Evolutionary conservation across 2,888 invertebrate genomes (phyloP).

Genomic region (Drosophila prolongata): DNA sequence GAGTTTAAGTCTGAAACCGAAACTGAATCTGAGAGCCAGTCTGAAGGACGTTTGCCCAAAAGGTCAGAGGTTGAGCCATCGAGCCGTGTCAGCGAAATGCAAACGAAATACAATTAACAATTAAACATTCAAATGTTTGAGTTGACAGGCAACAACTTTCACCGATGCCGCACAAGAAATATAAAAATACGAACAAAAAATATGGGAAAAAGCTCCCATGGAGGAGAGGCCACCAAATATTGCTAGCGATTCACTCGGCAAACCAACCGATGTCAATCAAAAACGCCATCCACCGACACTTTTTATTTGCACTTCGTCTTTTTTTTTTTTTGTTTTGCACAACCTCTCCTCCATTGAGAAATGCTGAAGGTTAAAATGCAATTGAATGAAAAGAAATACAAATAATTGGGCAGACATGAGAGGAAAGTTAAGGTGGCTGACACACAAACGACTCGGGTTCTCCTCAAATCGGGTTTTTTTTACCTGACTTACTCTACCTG

Average conservation of each 20-base stretch:
- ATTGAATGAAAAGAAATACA: conserved; percentile 62
- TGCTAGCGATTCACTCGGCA: conserved; percentile 1
- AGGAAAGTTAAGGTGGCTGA: conserved; percentile 46
- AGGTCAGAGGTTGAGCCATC: conserved; percentile 54
- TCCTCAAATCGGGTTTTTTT: neutral
- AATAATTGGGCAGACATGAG: conserved; percentile 48
- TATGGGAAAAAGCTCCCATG: conserved; percentile 17
- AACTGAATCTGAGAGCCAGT: conserved; percentile 52
- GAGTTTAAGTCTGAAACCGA: neutral
- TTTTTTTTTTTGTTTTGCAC: conserved; percentile 13
- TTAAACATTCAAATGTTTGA: conserved; percentile 65
- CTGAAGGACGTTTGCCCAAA: conserved; percentile 67
- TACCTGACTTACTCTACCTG: conserved; percentile 6
- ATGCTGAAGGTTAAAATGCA: conserved; percentile 75
- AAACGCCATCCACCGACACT: conserved; percentile 60
- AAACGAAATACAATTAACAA: conserved; percentile 57
- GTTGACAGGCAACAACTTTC: conserved; percentile 72
- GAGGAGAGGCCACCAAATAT: conserved; percentile 13
- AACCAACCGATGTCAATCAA: conserved; percentile 57
- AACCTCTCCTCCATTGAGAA: conserved; percentile 64
- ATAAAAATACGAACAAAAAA: neutral
- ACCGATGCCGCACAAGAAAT: conserved; percentile 41
- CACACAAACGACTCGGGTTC: conserved; percentile 12
- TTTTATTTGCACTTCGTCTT: conserved; percentile 11
- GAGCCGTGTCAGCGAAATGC: conserved; percentile 38